Base-by-base conservation (phyloP, 2,888 invertebrate species). In the Microctonus aethiopoides region DNA sequence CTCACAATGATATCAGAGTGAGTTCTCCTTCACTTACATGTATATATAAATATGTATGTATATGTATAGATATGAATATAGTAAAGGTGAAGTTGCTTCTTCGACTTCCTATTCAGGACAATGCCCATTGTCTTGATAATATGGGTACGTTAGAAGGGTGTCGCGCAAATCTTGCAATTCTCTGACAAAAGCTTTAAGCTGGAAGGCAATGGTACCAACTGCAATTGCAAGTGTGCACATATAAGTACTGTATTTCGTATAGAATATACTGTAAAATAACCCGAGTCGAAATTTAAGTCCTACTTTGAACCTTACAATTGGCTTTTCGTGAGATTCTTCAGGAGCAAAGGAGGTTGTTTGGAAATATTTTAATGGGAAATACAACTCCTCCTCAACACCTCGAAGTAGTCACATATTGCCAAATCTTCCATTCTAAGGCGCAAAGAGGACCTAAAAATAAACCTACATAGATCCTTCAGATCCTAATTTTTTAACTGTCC, bases 111-210 rank as follows among this genome's bases (percentile, higher is more conserved):
- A 67, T 59, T 71, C 59, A 36, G 65, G 69, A 76, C 74, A 74
- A 75, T 75, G 61, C 62, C 71, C 71, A 75, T 77, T 77, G 76
- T 76, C 74, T 74, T 71, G 71, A 71, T 75, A 76, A 77, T 77
- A n/a, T n/a, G 70, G 74, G 60, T 62, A 57, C 72, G 73, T 76
- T 74, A 72, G 74, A 72, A n/a, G 63, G 65, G 71, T 68, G 72
- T 71, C 57, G 32, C 56, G 52, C 71, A 75, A 75, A n/a, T 72
- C 66, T 69, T 63, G 63, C 62, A 61, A 73, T 71, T 72, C 72
- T 67, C 34, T 63, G 68, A 72, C 71, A 72, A 74, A 71, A 70
- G 72, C 70, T 62, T 63, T 67, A 68, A 70, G 65, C 60, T 59
- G 56, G 29, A 9, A 26, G n/a, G 24, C 54, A 16, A 46, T 46